Evolutionary conservation across 2,797 vertebrate species (phyloP).

Genomic region (Calcarius lapponicus): DNA sequence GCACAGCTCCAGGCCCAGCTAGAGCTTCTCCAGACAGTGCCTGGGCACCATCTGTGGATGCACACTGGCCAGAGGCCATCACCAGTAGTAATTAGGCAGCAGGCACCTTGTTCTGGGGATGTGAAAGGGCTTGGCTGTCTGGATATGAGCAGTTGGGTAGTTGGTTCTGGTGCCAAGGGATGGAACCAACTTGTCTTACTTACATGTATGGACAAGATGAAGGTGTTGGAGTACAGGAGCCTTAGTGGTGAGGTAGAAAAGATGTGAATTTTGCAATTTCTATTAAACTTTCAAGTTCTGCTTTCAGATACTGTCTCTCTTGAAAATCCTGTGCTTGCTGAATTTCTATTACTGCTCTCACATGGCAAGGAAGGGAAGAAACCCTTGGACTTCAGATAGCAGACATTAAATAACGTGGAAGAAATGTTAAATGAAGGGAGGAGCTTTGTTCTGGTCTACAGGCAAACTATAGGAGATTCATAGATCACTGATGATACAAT

Average conservation of each 20-base stretch:
- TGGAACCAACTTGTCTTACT: not conserved
- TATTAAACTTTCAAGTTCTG: not conserved
- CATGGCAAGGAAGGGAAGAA: not conserved
- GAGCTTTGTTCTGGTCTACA: not conserved
- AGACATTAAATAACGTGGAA: not conserved
- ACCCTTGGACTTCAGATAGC: not conserved
- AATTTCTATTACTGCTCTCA: not conserved
- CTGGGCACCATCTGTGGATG: not conserved
- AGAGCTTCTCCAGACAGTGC: not conserved
- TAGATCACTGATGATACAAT: not conserved
- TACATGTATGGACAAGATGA: slow-evolving; percentile 13
- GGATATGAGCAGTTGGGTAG: not conserved
- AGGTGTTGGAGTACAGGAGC: not conserved
- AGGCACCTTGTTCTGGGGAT: slow-evolving; percentile 10
- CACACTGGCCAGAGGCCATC: not conserved
- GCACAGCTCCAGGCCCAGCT: not conserved
- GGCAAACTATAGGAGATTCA: not conserved
- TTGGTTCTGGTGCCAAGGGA: not conserved
- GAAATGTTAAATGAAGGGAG: not conserved
- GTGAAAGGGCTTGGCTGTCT: slow-evolving; percentile 52
- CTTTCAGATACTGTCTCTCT: not conserved
- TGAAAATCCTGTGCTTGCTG: not conserved
- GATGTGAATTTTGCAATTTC: not conserved
- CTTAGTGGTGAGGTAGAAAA: not conserved
- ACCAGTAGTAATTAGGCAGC: slow-evolving; percentile 7